Conservation (phyloP, 1,140 invertebrate genomes). For the Bombus waltoni region DNA sequence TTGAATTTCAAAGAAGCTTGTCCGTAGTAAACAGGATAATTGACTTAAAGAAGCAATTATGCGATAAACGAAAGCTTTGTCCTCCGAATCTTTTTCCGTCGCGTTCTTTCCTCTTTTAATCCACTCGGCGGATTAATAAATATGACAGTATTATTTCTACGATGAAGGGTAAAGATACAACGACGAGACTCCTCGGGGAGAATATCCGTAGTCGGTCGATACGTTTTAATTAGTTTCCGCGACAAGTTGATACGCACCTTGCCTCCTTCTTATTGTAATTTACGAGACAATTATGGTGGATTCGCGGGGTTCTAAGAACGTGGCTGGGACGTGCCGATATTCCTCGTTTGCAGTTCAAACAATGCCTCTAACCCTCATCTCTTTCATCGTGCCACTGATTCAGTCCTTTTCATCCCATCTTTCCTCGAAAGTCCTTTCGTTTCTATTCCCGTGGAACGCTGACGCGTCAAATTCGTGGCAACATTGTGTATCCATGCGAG, state of each 20-base stretch:
- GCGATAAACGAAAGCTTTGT: neutral
- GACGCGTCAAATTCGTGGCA: constrained; percentile 38
- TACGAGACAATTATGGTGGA: constrained; percentile 24
- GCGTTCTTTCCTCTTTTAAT: neutral
- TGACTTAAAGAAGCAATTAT: neutral
- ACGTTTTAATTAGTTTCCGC: constrained; percentile 23
- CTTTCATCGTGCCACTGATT: constrained; percentile 19
- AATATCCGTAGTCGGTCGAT: neutral
- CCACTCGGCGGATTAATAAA: neutral
- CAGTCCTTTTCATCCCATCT: constrained; percentile 30
- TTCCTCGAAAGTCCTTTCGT: constrained; percentile 23
- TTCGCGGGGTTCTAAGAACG: neutral
- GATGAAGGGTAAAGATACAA: neutral
- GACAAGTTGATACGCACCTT: constrained; percentile 17
- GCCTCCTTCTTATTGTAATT: constrained; percentile 22
- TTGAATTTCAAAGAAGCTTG: neutral
- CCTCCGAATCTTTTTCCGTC: neutral
- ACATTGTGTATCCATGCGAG: constrained; percentile 40
- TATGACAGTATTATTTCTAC: neutral
- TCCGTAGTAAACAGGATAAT: neutral
- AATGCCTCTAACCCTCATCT: constrained; percentile 45
- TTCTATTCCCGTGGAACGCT: constrained; percentile 26
- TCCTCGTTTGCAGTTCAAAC: constrained; percentile 56
- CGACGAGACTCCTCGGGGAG: neutral
- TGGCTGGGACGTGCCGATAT: constrained; percentile 34